A percentile compares a stretch with the other conserved stretches of the same genome.
Evolutionary conservation across 1,140 invertebrate genomes (phyloP).

Genomic region (Drosophila setifemur): DNA sequence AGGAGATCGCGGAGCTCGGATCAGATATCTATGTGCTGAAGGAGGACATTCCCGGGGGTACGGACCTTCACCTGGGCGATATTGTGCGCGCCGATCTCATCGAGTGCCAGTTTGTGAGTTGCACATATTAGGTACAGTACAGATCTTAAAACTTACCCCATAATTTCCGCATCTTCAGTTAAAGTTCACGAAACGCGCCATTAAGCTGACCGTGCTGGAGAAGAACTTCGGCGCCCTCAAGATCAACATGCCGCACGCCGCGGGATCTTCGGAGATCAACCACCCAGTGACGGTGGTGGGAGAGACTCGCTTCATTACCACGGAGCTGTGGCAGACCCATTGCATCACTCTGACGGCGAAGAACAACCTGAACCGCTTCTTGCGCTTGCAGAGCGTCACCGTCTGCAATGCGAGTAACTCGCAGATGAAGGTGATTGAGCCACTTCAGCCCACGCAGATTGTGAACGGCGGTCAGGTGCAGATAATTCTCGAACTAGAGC

Average conservation of each 20-base stretch:
- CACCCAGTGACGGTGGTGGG: slow-evolving; percentile 82
- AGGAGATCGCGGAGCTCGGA: slow-evolving; percentile 41
- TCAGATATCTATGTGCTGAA: slow-evolving; percentile 39
- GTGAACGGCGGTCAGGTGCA: neutral
- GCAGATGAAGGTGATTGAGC: slow-evolving; percentile 71
- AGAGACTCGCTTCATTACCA: slow-evolving; percentile 74
- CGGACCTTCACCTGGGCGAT: slow-evolving; percentile 55
- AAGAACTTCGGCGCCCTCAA: slow-evolving; percentile 47
- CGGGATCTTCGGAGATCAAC: neutral
- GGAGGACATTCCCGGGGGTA: slow-evolving; percentile 30
- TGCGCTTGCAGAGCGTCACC: slow-evolving; percentile 61
- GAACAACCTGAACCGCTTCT: slow-evolving; percentile 75
- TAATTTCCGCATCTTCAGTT: slow-evolving; percentile 18
- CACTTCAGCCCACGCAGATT: neutral
- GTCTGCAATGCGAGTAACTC: slow-evolving; percentile 63
- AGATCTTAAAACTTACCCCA: too few relatives aligned
- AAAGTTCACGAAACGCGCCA: slow-evolving; percentile 55
- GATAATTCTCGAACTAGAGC: slow-evolving; percentile 51
- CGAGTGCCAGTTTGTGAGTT: slow-evolving; percentile 65
- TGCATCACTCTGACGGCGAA: slow-evolving; percentile 61
- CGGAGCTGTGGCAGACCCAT: slow-evolving; percentile 76
- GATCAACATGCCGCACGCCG: neutral
- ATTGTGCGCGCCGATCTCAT: slow-evolving; percentile 59
- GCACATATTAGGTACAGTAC: too few relatives aligned
- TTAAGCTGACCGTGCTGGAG: slow-evolving; percentile 54